These are phyloP conservation scores for Urocolius indicus DNA, from an alignment of 2,113 vertebrate genomes.

Conservation along the genomic window DNA sequence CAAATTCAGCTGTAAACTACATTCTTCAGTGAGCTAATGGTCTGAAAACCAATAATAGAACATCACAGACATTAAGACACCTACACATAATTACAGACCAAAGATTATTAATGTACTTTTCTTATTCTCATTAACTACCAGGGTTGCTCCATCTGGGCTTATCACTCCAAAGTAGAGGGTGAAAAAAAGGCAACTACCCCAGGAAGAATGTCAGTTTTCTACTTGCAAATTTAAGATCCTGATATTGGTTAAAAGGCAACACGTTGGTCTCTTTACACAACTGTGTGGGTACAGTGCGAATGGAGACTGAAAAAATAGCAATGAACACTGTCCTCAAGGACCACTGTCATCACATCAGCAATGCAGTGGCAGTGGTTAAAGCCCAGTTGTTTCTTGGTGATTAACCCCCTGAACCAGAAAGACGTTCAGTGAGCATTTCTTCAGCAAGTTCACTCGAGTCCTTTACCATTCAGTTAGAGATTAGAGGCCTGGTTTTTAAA, in stretches of 20 bases:
- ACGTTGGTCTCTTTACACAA: neutral
- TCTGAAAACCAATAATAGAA: constrained; percentile 54
- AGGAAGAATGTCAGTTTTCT: neutral
- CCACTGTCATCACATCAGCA: neutral
- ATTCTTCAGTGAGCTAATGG: constrained; percentile 45
- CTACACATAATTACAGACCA: constrained; percentile 38
- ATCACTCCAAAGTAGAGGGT: neutral
- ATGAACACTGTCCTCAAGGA: neutral
- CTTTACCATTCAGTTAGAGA: neutral
- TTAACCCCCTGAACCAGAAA: neutral
- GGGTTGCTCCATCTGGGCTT: constrained; percentile 1
- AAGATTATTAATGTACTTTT: constrained; percentile 8
- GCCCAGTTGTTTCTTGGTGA: neutral
- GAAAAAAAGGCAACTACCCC: neutral
- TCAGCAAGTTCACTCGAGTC: neutral
- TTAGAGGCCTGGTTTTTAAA: neutral
- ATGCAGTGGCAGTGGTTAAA: neutral
- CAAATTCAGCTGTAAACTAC: constrained; percentile 38
- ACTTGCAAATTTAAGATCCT: neutral
- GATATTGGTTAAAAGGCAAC: neutral
- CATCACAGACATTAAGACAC: constrained; percentile 27
- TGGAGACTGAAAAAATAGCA: neutral
- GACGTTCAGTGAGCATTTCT: neutral
- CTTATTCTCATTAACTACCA: neutral
- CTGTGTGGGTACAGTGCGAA: neutral